Conservation (phyloP, 2,888 invertebrate species). For the Mycalesis mineus region DNA sequence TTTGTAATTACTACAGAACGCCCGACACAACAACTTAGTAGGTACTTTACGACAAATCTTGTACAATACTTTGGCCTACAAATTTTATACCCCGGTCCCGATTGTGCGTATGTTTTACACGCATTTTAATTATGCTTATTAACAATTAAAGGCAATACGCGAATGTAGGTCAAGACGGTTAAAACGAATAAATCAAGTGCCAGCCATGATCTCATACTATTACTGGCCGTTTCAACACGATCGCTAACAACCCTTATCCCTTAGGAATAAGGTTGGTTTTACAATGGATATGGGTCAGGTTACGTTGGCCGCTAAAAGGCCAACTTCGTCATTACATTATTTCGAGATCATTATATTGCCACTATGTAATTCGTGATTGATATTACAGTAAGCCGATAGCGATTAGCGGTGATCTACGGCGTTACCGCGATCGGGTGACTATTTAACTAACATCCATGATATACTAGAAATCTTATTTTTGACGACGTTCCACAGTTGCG, state of each 20-base stretch:
- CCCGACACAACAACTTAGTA: not conserved
- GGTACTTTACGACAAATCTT: not conserved
- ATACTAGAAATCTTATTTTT: not conserved
- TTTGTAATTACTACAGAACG: too few relatives aligned
- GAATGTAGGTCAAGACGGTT: slow-evolving; percentile 74
- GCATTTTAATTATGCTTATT: slow-evolving; percentile 77
- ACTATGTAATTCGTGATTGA: slow-evolving; percentile 58
- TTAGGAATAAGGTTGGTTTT: slow-evolving; percentile 37
- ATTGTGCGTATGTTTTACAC: slow-evolving; percentile 56
- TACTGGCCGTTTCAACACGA: slow-evolving; percentile 34
- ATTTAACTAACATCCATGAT: slow-evolving; percentile 3
- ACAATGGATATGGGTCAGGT: slow-evolving; percentile 29
- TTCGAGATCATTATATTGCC: slow-evolving; percentile 66
- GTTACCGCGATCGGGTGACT: slow-evolving; percentile 26
- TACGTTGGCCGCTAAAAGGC: slow-evolving; percentile 48
- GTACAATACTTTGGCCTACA: slow-evolving; percentile 16
- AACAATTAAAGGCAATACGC: slow-evolving; percentile 76
- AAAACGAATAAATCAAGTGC: slow-evolving; percentile 73
- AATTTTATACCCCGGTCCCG: slow-evolving; percentile 15
- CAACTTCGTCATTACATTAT: slow-evolving; percentile 65
- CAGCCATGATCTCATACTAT: slow-evolving; percentile 67
- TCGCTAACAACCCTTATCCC: slow-evolving; percentile 39
- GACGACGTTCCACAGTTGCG: too few relatives aligned
- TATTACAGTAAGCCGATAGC: slow-evolving; percentile 35
- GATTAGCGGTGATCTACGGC: slow-evolving; percentile 29